Base-by-base conservation (phyloP, 2,888 invertebrate species). In the Callinectes sapidus region DNA sequence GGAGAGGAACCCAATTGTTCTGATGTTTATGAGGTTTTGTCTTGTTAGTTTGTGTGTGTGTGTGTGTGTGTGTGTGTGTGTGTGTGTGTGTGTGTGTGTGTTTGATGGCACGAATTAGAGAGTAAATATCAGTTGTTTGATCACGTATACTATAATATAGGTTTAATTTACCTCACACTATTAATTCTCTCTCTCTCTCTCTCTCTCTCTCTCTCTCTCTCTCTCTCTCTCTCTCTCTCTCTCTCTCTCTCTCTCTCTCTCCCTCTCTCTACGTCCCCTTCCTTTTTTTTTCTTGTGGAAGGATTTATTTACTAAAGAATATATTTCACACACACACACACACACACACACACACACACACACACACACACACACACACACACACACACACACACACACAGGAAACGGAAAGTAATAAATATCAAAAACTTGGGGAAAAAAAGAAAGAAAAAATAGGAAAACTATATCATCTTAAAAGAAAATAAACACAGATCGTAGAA, bases 31-130 rank as follows among this genome's bases (percentile, higher is more conserved):
- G 81, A 35, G 81, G 81, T 81, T 35, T 81, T 71, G 71, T 61
- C 23, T 61, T 16, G 32, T 71, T n/a, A 5, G 71, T 71, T 28
- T 71, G 71, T 71, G 71, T 71, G 71, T 71, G 71, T 71, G 71
- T 71, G 71, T 71, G 71, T 71, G 71, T 71, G 71, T 71, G 71
- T 71, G 71, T 71, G 71, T 71, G 71, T 71, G 71, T 71, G 71
- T 71, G 71, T 71, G 71, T 71, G 71, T 71, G 71, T 71, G 71
- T 71, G 28, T 71, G 71, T 71, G 71, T 71, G 71, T 71, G 71
- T 71, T 23, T 71, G 13, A 71, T 10, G 6, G 16, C 61, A 23
- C 61, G 23, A 18, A 23, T 61, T 61, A 23, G 23, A 16, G 18
- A 61, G 10, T 61, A 5, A 18, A 61, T 10, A 61, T 61, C 61